Evolutionary conservation across 2,113 vertebrate species (phyloP).

Genomic region (Quiscalus mexicanus): DNA sequence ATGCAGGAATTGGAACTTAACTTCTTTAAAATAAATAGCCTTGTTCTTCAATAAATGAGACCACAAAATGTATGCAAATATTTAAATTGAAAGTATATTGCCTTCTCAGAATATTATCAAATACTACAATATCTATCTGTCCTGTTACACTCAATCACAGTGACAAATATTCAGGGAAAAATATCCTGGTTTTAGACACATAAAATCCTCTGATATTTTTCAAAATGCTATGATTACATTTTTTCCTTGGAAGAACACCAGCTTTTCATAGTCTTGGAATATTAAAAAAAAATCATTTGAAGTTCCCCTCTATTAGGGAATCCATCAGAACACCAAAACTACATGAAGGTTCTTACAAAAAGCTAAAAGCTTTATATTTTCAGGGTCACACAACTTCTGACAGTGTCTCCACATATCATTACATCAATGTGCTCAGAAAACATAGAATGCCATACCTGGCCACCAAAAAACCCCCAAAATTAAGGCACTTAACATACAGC

Average conservation of each 20-base stretch:
- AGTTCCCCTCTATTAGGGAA: fast-evolving
- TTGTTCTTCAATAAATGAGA: neutral
- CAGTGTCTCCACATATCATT: neutral
- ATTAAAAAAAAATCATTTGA: neutral
- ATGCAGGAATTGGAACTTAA: neutral
- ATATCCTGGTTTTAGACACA: neutral
- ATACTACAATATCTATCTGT: neutral
- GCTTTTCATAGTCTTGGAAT: neutral
- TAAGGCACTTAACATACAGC: neutral
- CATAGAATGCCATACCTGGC: neutral
- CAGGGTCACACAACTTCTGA: neutral
- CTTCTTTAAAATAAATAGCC: neutral
- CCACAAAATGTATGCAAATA: neutral
- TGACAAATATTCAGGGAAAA: neutral
- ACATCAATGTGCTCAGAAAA: neutral
- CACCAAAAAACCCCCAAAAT: neutral
- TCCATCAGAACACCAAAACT: neutral
- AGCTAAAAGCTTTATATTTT: neutral
- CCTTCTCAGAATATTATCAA: neutral
- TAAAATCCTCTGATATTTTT: neutral
- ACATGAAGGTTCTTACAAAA: neutral
- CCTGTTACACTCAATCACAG: neutral
- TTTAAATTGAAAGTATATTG: neutral
- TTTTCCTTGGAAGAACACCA: neutral
- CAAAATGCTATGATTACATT: neutral